These are phyloP conservation scores for Eleutherodactylus coqui DNA, from an alignment of 2,797 vertebrate species.

Conservation along the genomic window DNA sequence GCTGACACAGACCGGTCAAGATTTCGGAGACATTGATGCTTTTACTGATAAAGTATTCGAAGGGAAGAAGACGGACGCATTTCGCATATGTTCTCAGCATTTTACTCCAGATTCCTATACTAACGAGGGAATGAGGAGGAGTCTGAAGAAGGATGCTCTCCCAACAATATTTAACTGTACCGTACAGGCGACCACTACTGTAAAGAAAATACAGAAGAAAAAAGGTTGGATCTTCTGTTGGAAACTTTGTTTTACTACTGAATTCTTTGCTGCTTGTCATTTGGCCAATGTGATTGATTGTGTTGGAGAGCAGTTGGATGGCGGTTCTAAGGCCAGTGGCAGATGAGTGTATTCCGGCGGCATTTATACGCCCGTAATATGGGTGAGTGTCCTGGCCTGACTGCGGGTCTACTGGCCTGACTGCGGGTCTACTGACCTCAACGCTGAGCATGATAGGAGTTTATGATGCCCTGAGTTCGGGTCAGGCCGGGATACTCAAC, in stretches of 20 bases:
- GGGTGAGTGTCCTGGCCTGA: no score
- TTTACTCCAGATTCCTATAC: not conserved
- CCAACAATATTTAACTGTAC: conserved; percentile 9
- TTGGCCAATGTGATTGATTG: not conserved
- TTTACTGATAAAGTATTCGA: conserved; percentile 35
- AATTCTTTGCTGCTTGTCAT: not conserved
- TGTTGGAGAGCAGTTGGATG: not conserved
- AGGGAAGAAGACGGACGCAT: not conserved
- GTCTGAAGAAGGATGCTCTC: conserved; percentile 8
- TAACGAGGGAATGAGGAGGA: not conserved
- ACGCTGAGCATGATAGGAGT: no score
- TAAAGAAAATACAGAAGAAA: conserved; percentile 19
- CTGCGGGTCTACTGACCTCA: no score
- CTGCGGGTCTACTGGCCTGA: no score
- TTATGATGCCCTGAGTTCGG: no score
- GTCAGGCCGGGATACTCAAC: no score
- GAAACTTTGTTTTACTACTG: not conserved
- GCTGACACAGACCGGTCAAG: conserved; percentile 27
- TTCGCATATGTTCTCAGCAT: conserved; percentile 29
- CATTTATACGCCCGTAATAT: no score
- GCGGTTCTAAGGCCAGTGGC: no score
- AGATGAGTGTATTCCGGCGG: no score
- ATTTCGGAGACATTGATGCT: conserved; percentile 5
- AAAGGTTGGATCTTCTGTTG: not conserved
- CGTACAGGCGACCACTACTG: not conserved